phyloP scores from a whole-genome alignment of 2,113 vertebrate species.

The Rhinoderma darwinii region DNA sequence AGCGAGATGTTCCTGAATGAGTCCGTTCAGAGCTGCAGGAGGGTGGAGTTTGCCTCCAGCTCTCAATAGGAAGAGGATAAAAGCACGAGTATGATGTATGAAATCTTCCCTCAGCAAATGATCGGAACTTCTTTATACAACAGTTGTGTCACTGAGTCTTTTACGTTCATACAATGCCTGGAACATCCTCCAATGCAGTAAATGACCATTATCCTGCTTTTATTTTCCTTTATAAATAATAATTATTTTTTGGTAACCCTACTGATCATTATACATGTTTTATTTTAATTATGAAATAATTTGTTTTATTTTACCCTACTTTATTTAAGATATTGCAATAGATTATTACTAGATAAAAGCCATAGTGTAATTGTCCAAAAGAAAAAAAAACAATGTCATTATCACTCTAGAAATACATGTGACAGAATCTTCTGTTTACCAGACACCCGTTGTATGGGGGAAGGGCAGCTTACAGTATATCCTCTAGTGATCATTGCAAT shows the following conservation, averaged over 20 bases:
- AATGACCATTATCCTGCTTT: neutral
- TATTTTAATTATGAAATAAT: neutral
- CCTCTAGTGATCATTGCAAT: neutral
- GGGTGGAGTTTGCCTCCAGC: conserved; percentile 73
- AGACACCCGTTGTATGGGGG: neutral
- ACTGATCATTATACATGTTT: neutral
- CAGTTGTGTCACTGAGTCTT: neutral
- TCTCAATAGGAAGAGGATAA: conserved; percentile 59
- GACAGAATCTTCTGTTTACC: neutral
- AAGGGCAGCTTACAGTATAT: neutral
- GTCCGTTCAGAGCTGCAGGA: conserved; percentile 70
- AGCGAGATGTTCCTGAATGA: conserved; percentile 63
- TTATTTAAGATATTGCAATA: neutral
- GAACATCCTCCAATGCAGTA: neutral
- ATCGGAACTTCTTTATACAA: neutral
- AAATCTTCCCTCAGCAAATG: neutral
- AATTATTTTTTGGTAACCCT: too few relatives aligned
- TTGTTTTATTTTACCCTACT: neutral
- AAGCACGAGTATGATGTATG: conserved; percentile 48
- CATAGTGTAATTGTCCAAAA: neutral
- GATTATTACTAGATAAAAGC: neutral
- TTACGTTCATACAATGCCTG: too few relatives aligned
- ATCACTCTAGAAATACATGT: neutral
- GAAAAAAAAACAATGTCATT: too few relatives aligned
- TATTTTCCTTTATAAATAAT: too few relatives aligned